Percentiles rank a stretch among this genome's conserved stretches.
Conservation (phyloP, 1,140 invertebrate genomes). For the Proales similis region DNA sequence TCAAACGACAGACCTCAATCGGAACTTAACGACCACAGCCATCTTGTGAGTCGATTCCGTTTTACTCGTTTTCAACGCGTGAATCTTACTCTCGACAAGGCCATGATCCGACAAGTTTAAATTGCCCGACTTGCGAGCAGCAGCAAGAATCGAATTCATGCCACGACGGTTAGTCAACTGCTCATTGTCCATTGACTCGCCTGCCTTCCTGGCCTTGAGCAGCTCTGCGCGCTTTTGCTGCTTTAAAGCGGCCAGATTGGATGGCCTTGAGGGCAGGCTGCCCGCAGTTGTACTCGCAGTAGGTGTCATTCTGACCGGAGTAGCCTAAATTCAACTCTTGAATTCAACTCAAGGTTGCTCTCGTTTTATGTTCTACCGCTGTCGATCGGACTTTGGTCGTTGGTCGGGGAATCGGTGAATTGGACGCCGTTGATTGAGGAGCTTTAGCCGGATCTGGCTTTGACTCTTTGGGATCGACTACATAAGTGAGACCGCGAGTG, state of each 20-base stretch:
- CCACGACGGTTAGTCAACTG: slow-evolving; percentile 39
- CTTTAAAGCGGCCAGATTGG: slow-evolving; percentile 1
- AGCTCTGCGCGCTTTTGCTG: slow-evolving; percentile 29
- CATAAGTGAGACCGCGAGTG: not conserved
- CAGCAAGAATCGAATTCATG: slow-evolving; percentile 59
- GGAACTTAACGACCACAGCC: no score
- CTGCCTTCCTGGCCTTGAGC: not conserved
- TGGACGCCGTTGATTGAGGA: no score
- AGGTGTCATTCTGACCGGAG: not conserved
- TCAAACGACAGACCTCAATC: no score
- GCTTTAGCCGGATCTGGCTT: no score
- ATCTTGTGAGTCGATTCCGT: no score
- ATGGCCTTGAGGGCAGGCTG: not conserved
- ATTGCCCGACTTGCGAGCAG: slow-evolving; percentile 67
- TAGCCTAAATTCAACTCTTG: not conserved
- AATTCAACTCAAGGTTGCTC: not conserved
- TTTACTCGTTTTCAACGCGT: no score
- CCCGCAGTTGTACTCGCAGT: not conserved
- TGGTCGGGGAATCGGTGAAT: no score
- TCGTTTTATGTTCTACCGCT: not conserved
- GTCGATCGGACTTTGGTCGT: no score
- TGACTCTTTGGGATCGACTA: no score
- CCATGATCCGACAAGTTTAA: slow-evolving; percentile 69
- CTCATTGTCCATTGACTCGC: not conserved
- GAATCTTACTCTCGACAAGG: slow-evolving; percentile 65